Percentiles rank a stretch among this genome's conserved stretches.
These are phyloP conservation scores for Amiota communis DNA, from an alignment of 2,888 invertebrate species.

Conservation along the genomic window DNA sequence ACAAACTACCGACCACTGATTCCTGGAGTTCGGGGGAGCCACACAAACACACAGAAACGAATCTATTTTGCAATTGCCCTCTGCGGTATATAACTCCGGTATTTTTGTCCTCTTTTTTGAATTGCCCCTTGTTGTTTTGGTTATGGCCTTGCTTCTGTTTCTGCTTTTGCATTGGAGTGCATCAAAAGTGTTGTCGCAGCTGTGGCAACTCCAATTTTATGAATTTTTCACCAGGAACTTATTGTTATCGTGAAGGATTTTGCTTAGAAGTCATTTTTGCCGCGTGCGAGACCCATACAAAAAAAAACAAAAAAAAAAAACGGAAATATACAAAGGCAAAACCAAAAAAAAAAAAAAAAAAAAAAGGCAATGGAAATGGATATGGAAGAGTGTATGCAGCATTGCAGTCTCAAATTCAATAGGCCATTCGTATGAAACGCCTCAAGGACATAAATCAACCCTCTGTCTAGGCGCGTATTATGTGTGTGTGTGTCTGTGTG, in stretches of 20 bases:
- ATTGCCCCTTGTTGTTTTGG: too few species aligned
- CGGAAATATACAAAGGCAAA: neutral
- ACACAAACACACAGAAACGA: too few species aligned
- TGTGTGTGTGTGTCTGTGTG: neutral
- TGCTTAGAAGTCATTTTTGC: neutral
- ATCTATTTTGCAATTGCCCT: too few species aligned
- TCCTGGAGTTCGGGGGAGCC: too few species aligned
- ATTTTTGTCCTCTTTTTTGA: too few species aligned
- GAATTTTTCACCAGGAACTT: neutral
- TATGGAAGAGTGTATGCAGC: slow-evolving; percentile 1
- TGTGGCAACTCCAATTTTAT: neutral
- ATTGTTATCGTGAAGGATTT: neutral
- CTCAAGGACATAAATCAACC: slow-evolving; percentile 53
- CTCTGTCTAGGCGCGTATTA: neutral
- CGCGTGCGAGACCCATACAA: neutral
- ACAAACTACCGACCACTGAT: too few species aligned
- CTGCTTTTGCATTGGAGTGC: slow-evolving; percentile 13
- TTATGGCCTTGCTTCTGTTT: neutral
- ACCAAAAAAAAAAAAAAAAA: neutral
- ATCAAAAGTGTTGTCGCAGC: slow-evolving; percentile 25
- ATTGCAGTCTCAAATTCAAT: neutral
- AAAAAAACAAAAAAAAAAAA: neutral
- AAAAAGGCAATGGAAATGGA: neutral
- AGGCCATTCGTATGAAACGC: slow-evolving; percentile 16
- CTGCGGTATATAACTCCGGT: too few species aligned